Conservation (phyloP, 2,113 vertebrate species). For the Alethe diademata region DNA sequence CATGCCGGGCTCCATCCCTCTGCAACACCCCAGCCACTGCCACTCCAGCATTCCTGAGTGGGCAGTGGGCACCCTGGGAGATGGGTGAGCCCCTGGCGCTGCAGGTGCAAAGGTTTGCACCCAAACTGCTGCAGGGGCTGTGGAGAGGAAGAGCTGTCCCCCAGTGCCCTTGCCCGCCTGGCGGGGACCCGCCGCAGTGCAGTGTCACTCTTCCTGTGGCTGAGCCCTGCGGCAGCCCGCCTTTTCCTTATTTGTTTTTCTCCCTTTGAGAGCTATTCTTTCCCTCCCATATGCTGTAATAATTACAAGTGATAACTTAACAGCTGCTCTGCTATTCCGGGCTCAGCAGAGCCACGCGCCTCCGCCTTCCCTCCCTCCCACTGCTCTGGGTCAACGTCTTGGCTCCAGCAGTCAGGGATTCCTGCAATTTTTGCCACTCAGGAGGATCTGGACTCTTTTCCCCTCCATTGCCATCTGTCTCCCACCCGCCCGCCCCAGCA, state of each 20-base stretch:
- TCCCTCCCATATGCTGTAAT: slow-evolving; percentile 56
- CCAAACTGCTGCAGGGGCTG: not conserved
- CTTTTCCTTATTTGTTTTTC: slow-evolving; percentile 51
- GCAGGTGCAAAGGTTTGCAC: not conserved
- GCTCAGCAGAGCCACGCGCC: not conserved
- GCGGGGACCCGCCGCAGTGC: fast-evolving
- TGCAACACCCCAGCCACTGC: fast-evolving
- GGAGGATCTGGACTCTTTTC: not conserved
- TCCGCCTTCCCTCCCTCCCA: slow-evolving; percentile 30
- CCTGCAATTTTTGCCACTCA: slow-evolving; percentile 36
- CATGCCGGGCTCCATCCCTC: not conserved
- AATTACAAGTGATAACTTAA: slow-evolving; percentile 27
- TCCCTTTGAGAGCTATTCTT: slow-evolving; percentile 44
- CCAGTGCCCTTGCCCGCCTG: not conserved
- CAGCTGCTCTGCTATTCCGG: slow-evolving; percentile 58
- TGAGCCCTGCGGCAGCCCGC: not conserved
- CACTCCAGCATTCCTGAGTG: not conserved
- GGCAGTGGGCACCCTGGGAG: not conserved
- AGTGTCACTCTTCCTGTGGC: not conserved
- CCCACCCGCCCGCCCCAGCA: not conserved
- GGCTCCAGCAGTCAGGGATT: slow-evolving; percentile 15
- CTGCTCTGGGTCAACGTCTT: slow-evolving; percentile 5
- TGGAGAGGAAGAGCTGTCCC: not conserved
- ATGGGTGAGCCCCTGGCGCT: not conserved
- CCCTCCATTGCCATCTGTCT: slow-evolving; percentile 9